Conservation (phyloP, 37 sponge, comb jelly and placozoan genomes). For the Theonella swinhoei region DNA sequence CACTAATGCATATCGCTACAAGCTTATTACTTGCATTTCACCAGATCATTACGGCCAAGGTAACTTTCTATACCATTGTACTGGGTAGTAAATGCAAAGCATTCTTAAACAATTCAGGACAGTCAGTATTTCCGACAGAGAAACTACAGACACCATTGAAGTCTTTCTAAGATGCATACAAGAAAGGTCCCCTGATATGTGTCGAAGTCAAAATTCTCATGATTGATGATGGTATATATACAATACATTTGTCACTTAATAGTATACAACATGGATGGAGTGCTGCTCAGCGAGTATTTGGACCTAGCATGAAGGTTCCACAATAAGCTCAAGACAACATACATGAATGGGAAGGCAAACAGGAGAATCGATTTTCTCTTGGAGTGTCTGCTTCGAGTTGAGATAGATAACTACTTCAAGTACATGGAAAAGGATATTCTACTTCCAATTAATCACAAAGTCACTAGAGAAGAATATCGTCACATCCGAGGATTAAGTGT, state of each 20-base stretch:
- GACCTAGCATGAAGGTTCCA: conserved; percentile 33
- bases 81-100: neutral
- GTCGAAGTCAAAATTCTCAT: conserved; percentile 11
- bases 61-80: neutral
- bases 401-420: conserved; percentile 29
- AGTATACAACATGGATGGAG: conserved; percentile 21
- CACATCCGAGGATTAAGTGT: conserved; percentile 10
- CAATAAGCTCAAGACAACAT: conserved; percentile 44
- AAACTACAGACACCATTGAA: neutral
- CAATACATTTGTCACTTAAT: neutral
- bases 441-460: no score
- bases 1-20: conserved; percentile 28
- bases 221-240: conserved; percentile 53
- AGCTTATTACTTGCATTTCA: conserved; percentile 16
- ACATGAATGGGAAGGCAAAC: conserved; percentile 45
- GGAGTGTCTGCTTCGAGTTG: conserved; percentile 29
- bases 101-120: conserved; percentile 8
- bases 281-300: conserved; percentile 20
- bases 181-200: conserved; percentile 11
- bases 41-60: conserved; percentile 29
- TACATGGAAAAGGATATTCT: no score
- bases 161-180: conserved; percentile 7
- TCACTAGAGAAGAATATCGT: neutral
- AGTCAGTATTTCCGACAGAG: conserved; percentile 24
- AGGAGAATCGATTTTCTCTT: conserved; percentile 40